These are phyloP conservation scores for Carpatolechia fugitivella DNA, from an alignment of 2,888 invertebrate species.

Conservation along the genomic window DNA sequence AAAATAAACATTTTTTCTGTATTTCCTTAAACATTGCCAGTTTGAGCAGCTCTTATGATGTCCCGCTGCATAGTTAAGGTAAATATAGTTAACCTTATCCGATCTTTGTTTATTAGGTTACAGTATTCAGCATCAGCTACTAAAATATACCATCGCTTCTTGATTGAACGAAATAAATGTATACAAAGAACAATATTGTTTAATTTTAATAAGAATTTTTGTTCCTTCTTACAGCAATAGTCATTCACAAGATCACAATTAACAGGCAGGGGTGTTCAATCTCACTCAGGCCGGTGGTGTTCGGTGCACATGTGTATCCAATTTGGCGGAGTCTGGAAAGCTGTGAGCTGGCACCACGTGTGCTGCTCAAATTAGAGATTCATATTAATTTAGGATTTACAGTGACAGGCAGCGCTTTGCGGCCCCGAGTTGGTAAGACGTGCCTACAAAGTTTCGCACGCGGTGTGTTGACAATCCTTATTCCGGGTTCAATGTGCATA, in stretches of 20 bases:
- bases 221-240: no score
- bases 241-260: slow-evolving; percentile 17
- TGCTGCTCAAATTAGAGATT: slow-evolving; percentile 76
- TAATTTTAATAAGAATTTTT: no score
- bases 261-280: slow-evolving; percentile 20
- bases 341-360: slow-evolving; percentile 76
- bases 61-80: no score
- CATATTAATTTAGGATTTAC: slow-evolving; percentile 74
- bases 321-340: slow-evolving; percentile 78
- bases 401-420: slow-evolving; percentile 48
- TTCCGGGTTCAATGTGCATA: neutral
- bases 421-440: slow-evolving; percentile 45
- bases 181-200: no score
- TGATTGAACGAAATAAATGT: no score
- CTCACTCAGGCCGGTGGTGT: slow-evolving; percentile 41
- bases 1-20: no score
- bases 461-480: neutral
- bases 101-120: no score
- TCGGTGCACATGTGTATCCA: slow-evolving; percentile 74
- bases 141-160: no score
- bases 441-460: slow-evolving; percentile 41
- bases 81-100: no score
- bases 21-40: no score
- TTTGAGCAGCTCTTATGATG: no score
- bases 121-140: no score